Evolutionary conservation across 2,797 vertebrate species (phyloP).

Genomic region (Champsocephalus esox): DNA sequence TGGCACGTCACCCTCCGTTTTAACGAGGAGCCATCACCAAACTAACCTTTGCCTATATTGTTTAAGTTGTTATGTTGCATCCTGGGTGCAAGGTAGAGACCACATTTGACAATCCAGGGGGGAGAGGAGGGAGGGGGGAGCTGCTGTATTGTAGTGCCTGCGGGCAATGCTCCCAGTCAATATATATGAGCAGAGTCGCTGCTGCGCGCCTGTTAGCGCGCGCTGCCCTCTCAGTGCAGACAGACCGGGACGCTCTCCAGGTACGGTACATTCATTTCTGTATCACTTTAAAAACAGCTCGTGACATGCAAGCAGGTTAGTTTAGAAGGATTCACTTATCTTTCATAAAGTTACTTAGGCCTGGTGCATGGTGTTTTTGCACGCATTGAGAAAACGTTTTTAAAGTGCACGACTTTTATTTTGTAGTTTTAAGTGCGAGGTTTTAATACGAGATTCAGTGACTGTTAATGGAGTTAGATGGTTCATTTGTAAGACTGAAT

Average conservation of each 20-base stretch:
- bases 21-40: constrained; percentile 35
- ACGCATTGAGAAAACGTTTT: background rate
- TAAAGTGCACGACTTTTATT: background rate
- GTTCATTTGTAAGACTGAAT: background rate
- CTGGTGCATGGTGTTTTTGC: background rate
- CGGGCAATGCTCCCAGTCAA: constrained; percentile 92
- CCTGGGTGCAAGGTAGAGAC: constrained; percentile 76
- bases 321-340: background rate
- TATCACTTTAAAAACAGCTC: constrained; percentile 26
- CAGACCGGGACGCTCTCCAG: constrained; percentile 71
- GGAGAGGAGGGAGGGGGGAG: constrained; percentile 61
- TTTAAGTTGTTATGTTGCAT: constrained; percentile 70
- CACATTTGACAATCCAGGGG: constrained; percentile 70
- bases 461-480: background rate
- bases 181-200: constrained; percentile 89
- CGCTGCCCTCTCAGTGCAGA: constrained; percentile 70
- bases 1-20: background rate
- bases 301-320: constrained; percentile 10
- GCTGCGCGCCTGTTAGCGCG: constrained; percentile 80
- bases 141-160: constrained; percentile 87
- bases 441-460: background rate
- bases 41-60: constrained; percentile 53
- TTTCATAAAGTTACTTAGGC: constrained; percentile 15
- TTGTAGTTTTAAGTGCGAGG: background rate
- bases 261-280: constrained; percentile 59